Evolutionary conservation across 2,888 invertebrate genomes (phyloP).

Genomic region (Tachina fera): DNA sequence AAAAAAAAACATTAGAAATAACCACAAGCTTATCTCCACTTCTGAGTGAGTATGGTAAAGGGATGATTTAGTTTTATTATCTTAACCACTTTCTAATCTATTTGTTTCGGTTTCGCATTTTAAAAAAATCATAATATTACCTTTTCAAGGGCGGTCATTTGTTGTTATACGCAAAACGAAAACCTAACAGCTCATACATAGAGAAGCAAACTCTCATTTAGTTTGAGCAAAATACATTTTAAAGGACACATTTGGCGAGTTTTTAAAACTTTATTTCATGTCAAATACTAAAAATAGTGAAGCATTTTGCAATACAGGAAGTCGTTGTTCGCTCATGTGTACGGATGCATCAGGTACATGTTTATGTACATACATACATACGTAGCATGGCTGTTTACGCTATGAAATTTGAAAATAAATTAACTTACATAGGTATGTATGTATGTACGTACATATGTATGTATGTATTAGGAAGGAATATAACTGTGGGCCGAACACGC

Average conservation of each 20-base stretch:
- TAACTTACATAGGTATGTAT: too few relatives aligned
- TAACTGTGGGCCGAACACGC: conserved; percentile 63
- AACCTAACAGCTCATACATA: conserved; percentile 16
- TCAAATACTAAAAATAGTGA: not conserved
- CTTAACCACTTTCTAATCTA: conserved; percentile 63
- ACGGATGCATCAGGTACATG: too few relatives aligned
- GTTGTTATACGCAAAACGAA: conserved; percentile 21
- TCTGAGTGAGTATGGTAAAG: conserved; percentile 43
- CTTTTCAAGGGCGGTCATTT: conserved; percentile 71
- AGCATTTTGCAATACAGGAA: conserved; percentile 46
- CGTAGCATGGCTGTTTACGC: too few relatives aligned
- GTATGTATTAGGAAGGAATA: conserved; percentile 8
- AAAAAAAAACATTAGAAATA: conserved; percentile 56
- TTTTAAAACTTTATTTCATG: conserved; percentile 27
- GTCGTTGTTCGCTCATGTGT: conserved; percentile 8
- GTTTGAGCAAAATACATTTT: not conserved
- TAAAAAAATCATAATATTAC: conserved; percentile 37
- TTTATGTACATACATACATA: too few relatives aligned
- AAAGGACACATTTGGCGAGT: conserved; percentile 22
- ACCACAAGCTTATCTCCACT: conserved; percentile 55
- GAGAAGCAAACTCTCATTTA: not conserved
- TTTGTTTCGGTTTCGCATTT: conserved; percentile 66
- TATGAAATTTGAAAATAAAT: too few relatives aligned
- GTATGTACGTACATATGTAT: not conserved
- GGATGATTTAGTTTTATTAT: conserved; percentile 62